phyloP scores from a whole-genome alignment of 1,140 invertebrate genomes.

The Halictus rubicundus region DNA sequence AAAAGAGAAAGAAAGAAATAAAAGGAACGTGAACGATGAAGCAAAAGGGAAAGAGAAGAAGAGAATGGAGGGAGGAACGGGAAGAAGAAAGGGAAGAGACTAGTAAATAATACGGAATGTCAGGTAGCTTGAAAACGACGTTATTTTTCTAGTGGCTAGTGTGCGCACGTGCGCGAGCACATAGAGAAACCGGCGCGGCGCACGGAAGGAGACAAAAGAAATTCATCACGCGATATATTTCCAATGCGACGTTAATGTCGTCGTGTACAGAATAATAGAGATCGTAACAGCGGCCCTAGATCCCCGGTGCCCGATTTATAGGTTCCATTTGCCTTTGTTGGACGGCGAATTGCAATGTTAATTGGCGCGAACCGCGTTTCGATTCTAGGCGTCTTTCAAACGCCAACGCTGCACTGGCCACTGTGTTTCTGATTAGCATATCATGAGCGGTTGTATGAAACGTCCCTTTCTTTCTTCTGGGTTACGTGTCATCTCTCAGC shows the following conservation, averaged over 20 bases:
- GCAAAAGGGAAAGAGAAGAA: not conserved
- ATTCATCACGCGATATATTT: constrained; percentile 43
- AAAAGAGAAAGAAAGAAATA: not conserved
- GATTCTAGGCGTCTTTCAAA: not conserved
- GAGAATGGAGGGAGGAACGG: not conserved
- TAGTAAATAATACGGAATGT: constrained; percentile 39
- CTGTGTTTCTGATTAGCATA: too few relatives aligned
- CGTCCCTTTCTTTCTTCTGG: too few relatives aligned
- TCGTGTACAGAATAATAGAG: constrained; percentile 28
- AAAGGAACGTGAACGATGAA: not conserved
- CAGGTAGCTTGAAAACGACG: constrained; percentile 8
- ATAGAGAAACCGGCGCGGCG: not conserved
- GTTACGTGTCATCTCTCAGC: too few relatives aligned
- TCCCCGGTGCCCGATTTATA: constrained; percentile 15
- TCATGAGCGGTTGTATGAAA: too few relatives aligned
- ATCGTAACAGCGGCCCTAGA: not conserved
- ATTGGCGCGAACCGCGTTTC: constrained; percentile 37
- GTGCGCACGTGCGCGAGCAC: not conserved
- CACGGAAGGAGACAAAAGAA: constrained; percentile 23
- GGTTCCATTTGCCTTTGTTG: constrained; percentile 14
- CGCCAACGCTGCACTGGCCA: too few relatives aligned
- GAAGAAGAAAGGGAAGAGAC: not conserved
- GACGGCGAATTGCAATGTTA: constrained; percentile 41
- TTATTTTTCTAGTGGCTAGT: constrained; percentile 27
- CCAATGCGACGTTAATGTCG: constrained; percentile 33